These are phyloP conservation scores for Acrobasis repandana DNA, from an alignment of 2,888 invertebrate species.

Conservation along the genomic window DNA sequence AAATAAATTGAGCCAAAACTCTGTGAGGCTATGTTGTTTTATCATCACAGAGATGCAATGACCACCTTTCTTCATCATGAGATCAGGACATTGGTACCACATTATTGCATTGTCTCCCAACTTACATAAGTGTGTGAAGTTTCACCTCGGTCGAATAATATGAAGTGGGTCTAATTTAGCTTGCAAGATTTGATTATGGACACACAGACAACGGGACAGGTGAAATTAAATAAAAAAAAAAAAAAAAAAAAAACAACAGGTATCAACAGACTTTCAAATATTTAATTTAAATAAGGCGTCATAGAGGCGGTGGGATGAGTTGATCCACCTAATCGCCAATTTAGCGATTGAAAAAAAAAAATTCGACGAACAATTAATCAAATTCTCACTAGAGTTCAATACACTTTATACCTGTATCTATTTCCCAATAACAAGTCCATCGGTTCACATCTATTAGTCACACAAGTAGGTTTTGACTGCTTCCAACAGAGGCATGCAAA, in stretches of 20 bases:
- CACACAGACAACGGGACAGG: no score
- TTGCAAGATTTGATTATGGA: no score
- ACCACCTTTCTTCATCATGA: no score
- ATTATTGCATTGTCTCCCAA: no score
- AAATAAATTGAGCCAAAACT: no score
- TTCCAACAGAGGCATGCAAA: slow-evolving; percentile 27
- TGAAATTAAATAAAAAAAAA: background rate
- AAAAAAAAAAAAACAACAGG: background rate
- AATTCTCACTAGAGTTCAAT: slow-evolving; percentile 35
- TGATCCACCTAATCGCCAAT: background rate
- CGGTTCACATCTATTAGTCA: slow-evolving; percentile 44
- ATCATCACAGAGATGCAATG: no score
- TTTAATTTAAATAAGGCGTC: background rate
- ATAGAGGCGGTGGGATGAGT: background rate
- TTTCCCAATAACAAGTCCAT: slow-evolving; percentile 45
- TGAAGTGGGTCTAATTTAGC: no score
- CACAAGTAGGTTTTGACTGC: slow-evolving; percentile 41
- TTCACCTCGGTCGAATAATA: no score
- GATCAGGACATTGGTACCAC: no score
- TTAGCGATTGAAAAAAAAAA: background rate
- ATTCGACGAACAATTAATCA: slow-evolving; percentile 13
- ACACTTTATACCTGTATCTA: slow-evolving; percentile 43
- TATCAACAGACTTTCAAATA: slow-evolving; percentile 5
- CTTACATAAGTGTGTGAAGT: no score
- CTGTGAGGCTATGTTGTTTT: no score